Evolutionary conservation across 2,888 invertebrate genomes (phyloP).

Genomic region (Monopis laevigella): DNA sequence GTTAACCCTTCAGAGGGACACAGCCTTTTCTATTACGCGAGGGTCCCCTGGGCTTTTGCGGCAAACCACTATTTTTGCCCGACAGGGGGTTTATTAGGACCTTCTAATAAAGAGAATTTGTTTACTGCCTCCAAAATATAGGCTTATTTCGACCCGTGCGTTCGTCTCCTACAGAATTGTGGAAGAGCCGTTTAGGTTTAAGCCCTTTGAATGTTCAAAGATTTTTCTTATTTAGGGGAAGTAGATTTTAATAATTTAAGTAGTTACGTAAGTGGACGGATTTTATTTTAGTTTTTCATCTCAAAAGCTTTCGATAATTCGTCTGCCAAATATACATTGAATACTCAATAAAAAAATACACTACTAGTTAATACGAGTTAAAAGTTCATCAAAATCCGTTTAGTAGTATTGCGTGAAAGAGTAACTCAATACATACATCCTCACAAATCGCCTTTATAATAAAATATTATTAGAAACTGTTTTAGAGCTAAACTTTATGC

Average conservation of each 20-base stretch:
- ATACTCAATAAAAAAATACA: too few relatives aligned
- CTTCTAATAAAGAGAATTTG: constrained; percentile 45
- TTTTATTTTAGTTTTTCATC: too few relatives aligned
- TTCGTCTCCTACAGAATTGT: not conserved
- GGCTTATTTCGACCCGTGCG: constrained; percentile 9
- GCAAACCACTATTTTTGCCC: constrained; percentile 46
- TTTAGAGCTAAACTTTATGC: too few relatives aligned
- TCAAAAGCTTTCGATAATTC: too few relatives aligned
- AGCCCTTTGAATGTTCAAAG: constrained; percentile 2
- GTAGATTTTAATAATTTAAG: not conserved
- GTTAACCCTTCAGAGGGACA: not conserved
- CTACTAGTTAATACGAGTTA: too few relatives aligned
- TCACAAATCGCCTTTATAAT: too few relatives aligned
- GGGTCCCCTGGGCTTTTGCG: constrained; percentile 28
- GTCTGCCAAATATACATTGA: too few relatives aligned
- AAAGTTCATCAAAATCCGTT: too few relatives aligned
- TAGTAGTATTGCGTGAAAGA: too few relatives aligned
- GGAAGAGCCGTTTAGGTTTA: constrained; percentile 2
- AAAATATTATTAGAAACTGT: too few relatives aligned
- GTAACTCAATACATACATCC: too few relatives aligned
- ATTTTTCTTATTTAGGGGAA: not conserved
- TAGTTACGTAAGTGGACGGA: too few relatives aligned
- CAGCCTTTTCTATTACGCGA: constrained; percentile 22
- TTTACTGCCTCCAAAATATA: constrained; percentile 21
- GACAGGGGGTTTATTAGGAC: constrained; percentile 38